Evolutionary conservation across 2,113 vertebrate genomes (phyloP).

Genomic region (Lepisosteus osseus): DNA sequence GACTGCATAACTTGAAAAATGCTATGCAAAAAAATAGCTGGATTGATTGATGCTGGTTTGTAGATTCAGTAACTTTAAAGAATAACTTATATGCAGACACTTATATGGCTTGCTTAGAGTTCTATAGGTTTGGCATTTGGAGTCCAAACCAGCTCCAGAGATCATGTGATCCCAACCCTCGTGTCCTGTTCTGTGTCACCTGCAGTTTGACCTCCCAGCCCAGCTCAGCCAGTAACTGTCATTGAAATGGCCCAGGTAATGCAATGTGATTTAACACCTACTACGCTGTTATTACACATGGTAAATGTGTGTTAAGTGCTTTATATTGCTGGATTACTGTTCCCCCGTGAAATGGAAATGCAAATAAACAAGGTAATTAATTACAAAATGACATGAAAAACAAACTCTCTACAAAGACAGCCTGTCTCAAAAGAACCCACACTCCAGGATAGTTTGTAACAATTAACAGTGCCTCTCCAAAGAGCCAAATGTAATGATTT

Average conservation of each 20-base stretch:
- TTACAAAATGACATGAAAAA: slow-evolving; percentile 51
- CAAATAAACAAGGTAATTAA: slow-evolving; percentile 49
- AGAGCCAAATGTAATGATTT: slow-evolving; percentile 57
- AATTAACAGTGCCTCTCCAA: slow-evolving; percentile 47
- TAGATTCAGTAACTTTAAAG: no score
- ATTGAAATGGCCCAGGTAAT: slow-evolving; percentile 10
- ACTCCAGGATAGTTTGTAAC: slow-evolving; percentile 47
- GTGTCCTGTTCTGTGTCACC: slow-evolving; percentile 14
- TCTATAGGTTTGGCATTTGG: no score
- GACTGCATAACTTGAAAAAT: no score
- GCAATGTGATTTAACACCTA: background rate
- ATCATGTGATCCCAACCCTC: background rate
- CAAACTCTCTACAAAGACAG: slow-evolving; percentile 37
- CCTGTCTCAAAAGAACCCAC: slow-evolving; percentile 43
- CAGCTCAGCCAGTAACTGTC: background rate
- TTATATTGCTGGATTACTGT: slow-evolving; percentile 14
- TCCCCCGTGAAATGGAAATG: slow-evolving; percentile 26
- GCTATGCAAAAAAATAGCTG: no score
- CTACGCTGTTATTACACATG: slow-evolving; percentile 20
- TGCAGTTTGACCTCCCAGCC: background rate
- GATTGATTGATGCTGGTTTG: no score
- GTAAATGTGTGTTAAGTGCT: background rate
- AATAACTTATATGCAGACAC: no score
- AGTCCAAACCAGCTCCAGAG: no score
- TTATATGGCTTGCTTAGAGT: no score